Evolutionary conservation across 2,888 invertebrate species (phyloP).

Genomic region (Clunio marinus): DNA sequence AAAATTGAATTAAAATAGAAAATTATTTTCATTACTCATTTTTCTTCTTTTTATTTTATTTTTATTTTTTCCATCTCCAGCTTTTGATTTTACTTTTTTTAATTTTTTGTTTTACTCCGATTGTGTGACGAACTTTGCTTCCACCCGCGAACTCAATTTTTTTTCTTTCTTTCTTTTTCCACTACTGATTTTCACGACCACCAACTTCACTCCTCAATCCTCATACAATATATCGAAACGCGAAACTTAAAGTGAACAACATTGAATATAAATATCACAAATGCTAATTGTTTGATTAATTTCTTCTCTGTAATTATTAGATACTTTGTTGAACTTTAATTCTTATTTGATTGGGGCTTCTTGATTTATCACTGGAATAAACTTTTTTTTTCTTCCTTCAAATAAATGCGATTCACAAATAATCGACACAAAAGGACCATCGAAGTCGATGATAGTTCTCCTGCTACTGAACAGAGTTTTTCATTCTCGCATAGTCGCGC

Average conservation of each 20-base stretch:
- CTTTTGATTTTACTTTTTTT: no score
- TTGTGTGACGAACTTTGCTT: no score
- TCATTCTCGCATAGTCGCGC: not conserved
- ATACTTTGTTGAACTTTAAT: conserved; percentile 1
- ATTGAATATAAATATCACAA: conserved; percentile 19
- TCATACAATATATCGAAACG: conserved; percentile 14
- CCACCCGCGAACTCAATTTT: no score
- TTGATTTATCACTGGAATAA: conserved; percentile 20
- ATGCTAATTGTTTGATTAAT: not conserved
- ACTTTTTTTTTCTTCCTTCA: not conserved
- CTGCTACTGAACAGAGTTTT: conserved; percentile 32
- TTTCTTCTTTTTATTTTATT: no score
- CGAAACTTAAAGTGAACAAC: conserved; percentile 7
- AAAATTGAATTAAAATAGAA: no score
- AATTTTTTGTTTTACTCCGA: no score
- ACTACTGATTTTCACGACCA: no score
- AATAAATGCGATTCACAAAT: conserved; percentile 14
- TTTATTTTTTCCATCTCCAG: no score
- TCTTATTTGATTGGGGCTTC: no score
- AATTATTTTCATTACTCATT: not conserved
- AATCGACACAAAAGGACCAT: conserved; percentile 35
- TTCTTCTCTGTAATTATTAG: no score
- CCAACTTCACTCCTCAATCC: no score
- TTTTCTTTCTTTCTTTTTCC: no score
- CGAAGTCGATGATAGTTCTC: conserved; percentile 21